A percentile compares a stretch with the other conserved stretches of the same genome.
phyloP scores from a whole-genome alignment of 1,140 invertebrate species.

The Penaeus chinensis region DNA sequence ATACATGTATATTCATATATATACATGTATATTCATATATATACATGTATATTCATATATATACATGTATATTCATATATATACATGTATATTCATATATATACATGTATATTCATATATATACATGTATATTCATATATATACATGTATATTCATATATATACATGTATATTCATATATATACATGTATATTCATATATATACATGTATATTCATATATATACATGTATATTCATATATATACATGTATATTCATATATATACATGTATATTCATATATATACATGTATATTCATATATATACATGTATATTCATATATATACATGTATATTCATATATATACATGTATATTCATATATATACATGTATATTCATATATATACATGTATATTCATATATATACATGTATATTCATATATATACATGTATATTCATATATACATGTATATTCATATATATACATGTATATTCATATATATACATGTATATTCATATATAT shows the following conservation, averaged over 20 bases:
- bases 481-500: neutral
- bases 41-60: slow-evolving; percentile 9
- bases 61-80: slow-evolving; percentile 9
- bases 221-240: slow-evolving; percentile 9
- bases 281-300: slow-evolving; percentile 9
- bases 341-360: slow-evolving; percentile 4
- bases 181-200: neutral
- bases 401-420: neutral
- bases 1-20: slow-evolving; percentile 9
- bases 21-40: neutral
- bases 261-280: slow-evolving; percentile 8
- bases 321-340: slow-evolving; percentile 9
- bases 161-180: slow-evolving; percentile 4
- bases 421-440: slow-evolving; percentile 3
- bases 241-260: neutral
- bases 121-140: neutral
- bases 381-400: slow-evolving; percentile 7
- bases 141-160: neutral
- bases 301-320: slow-evolving; percentile 9
- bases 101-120: neutral
- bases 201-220: slow-evolving; percentile 3
- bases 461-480: neutral
- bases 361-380: slow-evolving; percentile 9
- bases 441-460: neutral
- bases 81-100: slow-evolving; percentile 9